phyloP scores from a whole-genome alignment of 1,140 invertebrate genomes.

The Zaprionus taronus region DNA sequence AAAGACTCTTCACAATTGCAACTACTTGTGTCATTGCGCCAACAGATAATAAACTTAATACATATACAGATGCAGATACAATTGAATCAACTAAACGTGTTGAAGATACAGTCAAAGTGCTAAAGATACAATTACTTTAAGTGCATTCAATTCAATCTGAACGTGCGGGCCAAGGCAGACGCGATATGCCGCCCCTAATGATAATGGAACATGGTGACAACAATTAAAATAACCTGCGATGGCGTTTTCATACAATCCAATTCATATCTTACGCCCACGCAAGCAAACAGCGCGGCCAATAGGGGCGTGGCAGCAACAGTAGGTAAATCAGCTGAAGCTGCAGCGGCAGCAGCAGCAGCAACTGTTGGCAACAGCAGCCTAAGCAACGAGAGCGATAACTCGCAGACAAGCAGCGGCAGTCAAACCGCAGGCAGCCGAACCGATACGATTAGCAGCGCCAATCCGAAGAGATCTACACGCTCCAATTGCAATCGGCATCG shows the following conservation, averaged over 20 bases:
- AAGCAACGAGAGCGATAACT: constrained; percentile 71
- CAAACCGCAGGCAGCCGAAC: constrained; percentile 42
- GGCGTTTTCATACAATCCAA: constrained; percentile 84
- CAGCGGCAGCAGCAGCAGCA: neutral
- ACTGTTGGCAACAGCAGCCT: constrained; percentile 14
- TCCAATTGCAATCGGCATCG: constrained; percentile 38
- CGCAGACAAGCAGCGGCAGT: constrained; percentile 65
- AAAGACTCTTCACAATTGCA: neutral
- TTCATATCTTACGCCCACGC: constrained; percentile 74
- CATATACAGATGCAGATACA: no score
- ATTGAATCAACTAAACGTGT: no score
- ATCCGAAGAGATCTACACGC: constrained; percentile 20
- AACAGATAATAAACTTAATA: neutral
- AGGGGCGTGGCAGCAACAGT: constrained; percentile 10
- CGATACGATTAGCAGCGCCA: neutral
- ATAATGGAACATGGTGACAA: constrained; percentile 78
- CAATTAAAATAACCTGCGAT: constrained; percentile 84
- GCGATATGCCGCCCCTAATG: constrained; percentile 26
- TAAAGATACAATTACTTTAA: neutral
- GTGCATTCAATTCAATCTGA: neutral
- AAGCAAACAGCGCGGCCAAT: constrained; percentile 16
- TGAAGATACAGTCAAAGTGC: no score
- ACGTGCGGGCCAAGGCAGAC: constrained; percentile 6
- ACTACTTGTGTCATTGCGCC: constrained; percentile 1
- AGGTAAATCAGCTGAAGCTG: constrained; percentile 14